Base-by-base conservation (phyloP, 2,797 vertebrate genomes). In the Falco novaeseelandiae region DNA sequence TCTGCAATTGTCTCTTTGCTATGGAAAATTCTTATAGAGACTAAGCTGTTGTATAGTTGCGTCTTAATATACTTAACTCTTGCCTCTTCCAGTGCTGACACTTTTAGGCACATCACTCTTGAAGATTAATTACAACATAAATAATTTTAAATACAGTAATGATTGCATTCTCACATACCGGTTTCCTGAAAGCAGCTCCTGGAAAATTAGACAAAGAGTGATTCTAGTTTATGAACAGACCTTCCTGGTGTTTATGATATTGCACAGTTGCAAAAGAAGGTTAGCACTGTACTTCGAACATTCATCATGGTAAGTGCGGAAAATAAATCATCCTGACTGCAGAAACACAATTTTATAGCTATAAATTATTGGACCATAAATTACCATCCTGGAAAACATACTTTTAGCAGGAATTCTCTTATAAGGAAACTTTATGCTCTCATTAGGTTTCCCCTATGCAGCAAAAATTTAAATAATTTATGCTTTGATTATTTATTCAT, bases 391-490 rank as follows among this genome's bases (percentile, higher is more conserved):
- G 49, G 65, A 94, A 97, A 96, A 92, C 27, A 79, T 73, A 79
- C 17, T 92, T 94, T 87, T 73, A 58, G 15, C 73, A 40, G 54
- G 65, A 85, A 86, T 87, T 90, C 48, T 91, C 42, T 74, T 72
- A 42, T 23, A 83, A 72, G 52, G 79, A 94, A 76, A 89, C 71
- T 96, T 97, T 95, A 96, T 86, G 90, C 63, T 91, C 77, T 95
- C 79, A 94, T 96, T 95, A 92, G 54, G 6, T 93, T 94, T 89
- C 29, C 22, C n/a, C 48, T 86, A 95, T 93, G 87, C 9, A 2
- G 42, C 22, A 93, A 48, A 93, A 93, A 93, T 93, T 81, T 97
- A 93, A 97, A 97, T 97, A 97, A 94, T 96, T 96, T 93, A 96
- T 23, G 5, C 92, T 89, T 86, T 76, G 42, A 95, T 97, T 97